These are phyloP conservation scores for Polydrusus pterygomalis DNA, from an alignment of 2,888 invertebrate species.

Conservation along the genomic window DNA sequence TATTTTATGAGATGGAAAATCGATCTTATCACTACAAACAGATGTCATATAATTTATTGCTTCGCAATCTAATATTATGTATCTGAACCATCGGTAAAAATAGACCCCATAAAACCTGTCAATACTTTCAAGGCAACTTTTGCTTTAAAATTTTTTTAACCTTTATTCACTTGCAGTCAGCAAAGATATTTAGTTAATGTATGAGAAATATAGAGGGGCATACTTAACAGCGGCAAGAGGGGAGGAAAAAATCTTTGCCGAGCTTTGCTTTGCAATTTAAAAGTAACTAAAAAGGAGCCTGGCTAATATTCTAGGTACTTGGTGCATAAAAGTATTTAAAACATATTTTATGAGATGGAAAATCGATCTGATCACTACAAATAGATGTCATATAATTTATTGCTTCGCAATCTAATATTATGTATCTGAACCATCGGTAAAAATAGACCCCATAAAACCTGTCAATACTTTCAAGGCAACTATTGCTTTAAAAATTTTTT, in stretches of 20 bases:
- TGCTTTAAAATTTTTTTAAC: no score
- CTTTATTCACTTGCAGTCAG: no score
- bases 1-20: background rate
- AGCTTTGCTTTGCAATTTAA: no score
- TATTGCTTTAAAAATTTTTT: no score
- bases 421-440: background rate
- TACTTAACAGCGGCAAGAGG: no score
- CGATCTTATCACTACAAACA: background rate
- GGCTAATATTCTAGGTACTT: no score
- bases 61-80: background rate
- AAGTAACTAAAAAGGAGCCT: no score
- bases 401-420: background rate
- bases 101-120: background rate
- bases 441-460: conserved; percentile 2
- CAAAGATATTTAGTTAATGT: no score
- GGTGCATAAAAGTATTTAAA: no score
- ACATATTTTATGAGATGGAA: background rate
- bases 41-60: background rate
- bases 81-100: background rate
- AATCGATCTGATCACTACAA: background rate
- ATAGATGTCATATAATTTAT: background rate
- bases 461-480: background rate
- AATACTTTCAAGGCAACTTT: background rate
- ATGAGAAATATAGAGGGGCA: no score
- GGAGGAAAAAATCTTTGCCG: no score